These are phyloP conservation scores for Caenorhabditis elegans DNA, from an alignment of 1,140 invertebrate genomes.

Conservation along the genomic window WBcel235 BX284604.4:4387501-4388000, in stretches of 20 bases:
- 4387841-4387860: too few relatives aligned
- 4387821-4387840: too few relatives aligned
- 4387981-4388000: too few relatives aligned
- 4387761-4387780: constrained; percentile 97
- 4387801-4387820: too few relatives aligned
- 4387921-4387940: too few relatives aligned
- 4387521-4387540: constrained; percentile 85
- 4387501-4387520: constrained; percentile 86
- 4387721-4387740: constrained; percentile 82
- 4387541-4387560: constrained; percentile 73
- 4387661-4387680: constrained; percentile 91
- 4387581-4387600: constrained; percentile 88
- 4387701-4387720: constrained; percentile 82
- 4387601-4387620: constrained; percentile 93
- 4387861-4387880: too few relatives aligned
- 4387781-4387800: constrained; percentile 95
- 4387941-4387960: too few relatives aligned
- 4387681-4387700: constrained; percentile 87
- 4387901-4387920: too few relatives aligned
- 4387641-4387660: constrained; percentile 98
- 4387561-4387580: constrained; percentile 69
- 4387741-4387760: constrained; percentile 95
- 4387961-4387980: too few relatives aligned
- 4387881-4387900: too few relatives aligned
- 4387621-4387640: constrained; percentile 94